Evolutionary conservation across 2,888 invertebrate species (phyloP), one percentile per base, ranked within the genome.

Genomic region (Tipula lateralis): DNA sequence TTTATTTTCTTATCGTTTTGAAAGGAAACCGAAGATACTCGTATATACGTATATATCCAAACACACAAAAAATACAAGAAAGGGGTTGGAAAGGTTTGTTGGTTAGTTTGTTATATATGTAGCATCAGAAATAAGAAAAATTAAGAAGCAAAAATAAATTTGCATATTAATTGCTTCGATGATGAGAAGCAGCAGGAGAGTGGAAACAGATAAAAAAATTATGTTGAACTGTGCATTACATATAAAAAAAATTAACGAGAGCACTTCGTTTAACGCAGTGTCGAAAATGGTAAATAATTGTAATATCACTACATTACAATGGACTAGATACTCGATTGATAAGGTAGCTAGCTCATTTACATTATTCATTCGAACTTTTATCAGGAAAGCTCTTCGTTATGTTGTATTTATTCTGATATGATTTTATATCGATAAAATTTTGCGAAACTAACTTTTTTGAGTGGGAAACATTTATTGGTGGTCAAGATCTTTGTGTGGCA

Each of bases 101-200:
- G 66, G 66, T 66, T 66, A 66, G 66, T 12, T 66, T 24, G 44
- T 50, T n/a, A n/a, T n/a, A 66, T 13, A 19, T 24, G 24, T 9
- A 66, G 66, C 66, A 66, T 24, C 19, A 66, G 24, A 66, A 7
- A n/a, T 66, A 24, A 24, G 24, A 12, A 66, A 66, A 24, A n/a
- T 16, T 13, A n/a, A 3, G 44, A 44, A 44, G 44, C 4, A 44
- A 66, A 12, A 44, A 66, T 6, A 66, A 66, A 66, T 66, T 66
- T 66, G 66, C 66, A 66, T 66, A 66, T 66, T 66, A 66, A 66
- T 66, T 66, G 66, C 24, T 66, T 66, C 66, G 66, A 66, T 66
- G 66, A 66, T 66, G 66, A 24, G 66, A 3, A 66, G 19, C 24
- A 24, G 12, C 24, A 24, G n/a, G 24, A 66, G 24, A 24, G 24